Evolutionary conservation across 2,888 invertebrate genomes (phyloP).

Genomic region (Trachelus troglodyta): DNA sequence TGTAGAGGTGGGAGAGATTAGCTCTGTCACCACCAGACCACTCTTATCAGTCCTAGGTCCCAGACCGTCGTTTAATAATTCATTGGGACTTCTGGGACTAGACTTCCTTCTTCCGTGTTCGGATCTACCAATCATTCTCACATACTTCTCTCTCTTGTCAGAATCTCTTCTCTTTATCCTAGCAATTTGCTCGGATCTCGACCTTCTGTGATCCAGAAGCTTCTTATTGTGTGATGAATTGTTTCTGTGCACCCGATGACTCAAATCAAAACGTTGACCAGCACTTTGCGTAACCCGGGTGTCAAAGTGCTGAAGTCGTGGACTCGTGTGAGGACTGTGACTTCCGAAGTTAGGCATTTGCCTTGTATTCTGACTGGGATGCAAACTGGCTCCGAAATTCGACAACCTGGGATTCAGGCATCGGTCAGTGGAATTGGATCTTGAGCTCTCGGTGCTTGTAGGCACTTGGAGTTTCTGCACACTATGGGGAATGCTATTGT

Average conservation of each 20-base stretch:
- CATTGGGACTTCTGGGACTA: background rate
- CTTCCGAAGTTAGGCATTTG: constrained; percentile 63
- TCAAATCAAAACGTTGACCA: constrained; percentile 30
- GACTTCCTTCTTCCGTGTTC: constrained; percentile 29
- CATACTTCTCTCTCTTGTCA: constrained; percentile 32
- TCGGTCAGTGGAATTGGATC: constrained; percentile 61
- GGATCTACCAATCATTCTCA: constrained; percentile 27
- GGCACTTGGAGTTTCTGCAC: constrained; percentile 29
- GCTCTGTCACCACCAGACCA: constrained; percentile 44
- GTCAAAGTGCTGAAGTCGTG: constrained; percentile 60
- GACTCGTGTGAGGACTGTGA: constrained; percentile 59
- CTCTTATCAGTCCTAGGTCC: constrained; percentile 62
- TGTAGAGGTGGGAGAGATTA: constrained; percentile 18
- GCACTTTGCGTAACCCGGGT: constrained; percentile 33
- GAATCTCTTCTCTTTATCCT: constrained; percentile 47
- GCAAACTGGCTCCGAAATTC: constrained; percentile 56
- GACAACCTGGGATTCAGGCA: constrained; percentile 51
- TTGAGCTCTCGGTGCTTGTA: constrained; percentile 59
- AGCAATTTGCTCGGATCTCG: constrained; percentile 56
- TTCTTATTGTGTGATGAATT: constrained; percentile 53
- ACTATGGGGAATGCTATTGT: constrained; percentile 22
- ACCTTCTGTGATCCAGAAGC: constrained; percentile 56
- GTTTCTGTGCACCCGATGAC: constrained; percentile 25
- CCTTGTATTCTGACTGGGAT: constrained; percentile 61
- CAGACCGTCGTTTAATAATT: constrained; percentile 56